These are phyloP conservation scores for Agrochola macilenta DNA, from an alignment of 2,888 invertebrate genomes.

Conservation along the genomic window DNA sequence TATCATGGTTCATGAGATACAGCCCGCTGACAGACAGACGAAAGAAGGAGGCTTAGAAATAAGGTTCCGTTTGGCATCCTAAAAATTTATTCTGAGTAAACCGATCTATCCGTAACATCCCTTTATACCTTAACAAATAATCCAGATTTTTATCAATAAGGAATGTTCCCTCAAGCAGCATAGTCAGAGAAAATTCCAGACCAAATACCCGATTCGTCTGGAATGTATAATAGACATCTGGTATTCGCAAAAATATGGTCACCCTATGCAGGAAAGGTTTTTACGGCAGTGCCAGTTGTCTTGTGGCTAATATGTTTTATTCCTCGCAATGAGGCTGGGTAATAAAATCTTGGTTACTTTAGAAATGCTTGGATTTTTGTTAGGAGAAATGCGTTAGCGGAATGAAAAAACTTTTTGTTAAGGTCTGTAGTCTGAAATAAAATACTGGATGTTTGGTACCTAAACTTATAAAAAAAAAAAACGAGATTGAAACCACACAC, in stretches of 20 bases:
- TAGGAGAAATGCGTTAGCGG: constrained; percentile 32
- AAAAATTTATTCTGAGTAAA: neutral
- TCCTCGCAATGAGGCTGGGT: constrained; percentile 57
- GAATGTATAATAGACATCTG: constrained; percentile 27
- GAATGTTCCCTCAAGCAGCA: constrained; percentile 13
- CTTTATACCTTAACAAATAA: constrained; percentile 4
- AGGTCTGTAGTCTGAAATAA: constrained; percentile 11
- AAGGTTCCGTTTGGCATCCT: too few relatives aligned
- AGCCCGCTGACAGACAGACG: too few relatives aligned
- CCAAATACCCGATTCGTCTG: constrained; percentile 15
- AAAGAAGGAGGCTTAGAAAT: too few relatives aligned
- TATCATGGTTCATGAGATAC: too few relatives aligned
- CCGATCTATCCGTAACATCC: neutral
- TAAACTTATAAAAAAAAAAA: neutral
- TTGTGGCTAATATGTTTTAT: constrained; percentile 67
- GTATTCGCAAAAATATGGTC: constrained; percentile 46
- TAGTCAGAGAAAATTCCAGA: constrained; percentile 13
- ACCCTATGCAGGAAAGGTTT: constrained; percentile 56
- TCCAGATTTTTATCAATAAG: constrained; percentile 15
- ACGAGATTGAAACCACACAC: neutral
- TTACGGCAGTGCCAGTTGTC: constrained; percentile 65
- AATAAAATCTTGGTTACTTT: constrained; percentile 68
- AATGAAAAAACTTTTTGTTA: constrained; percentile 35
- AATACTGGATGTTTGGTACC: neutral
- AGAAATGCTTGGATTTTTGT: constrained; percentile 63